A percentile compares a stretch with the other conserved stretches of the same genome.
Evolutionary conservation across 2,888 invertebrate genomes (phyloP).

Genomic region (Arenicola marina): DNA sequence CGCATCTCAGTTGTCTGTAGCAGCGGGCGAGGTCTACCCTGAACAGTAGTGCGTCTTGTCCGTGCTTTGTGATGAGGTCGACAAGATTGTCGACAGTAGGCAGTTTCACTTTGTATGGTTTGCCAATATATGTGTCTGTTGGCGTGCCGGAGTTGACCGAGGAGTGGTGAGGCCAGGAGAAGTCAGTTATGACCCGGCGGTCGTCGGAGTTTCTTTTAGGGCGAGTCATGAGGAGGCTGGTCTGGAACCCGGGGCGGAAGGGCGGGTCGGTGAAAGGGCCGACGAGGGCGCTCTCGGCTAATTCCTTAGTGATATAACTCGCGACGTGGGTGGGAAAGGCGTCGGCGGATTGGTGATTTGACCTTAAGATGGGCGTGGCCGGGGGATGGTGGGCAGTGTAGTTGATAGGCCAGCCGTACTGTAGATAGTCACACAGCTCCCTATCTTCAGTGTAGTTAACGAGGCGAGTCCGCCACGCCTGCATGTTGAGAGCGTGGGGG

Average conservation of each 20-base stretch:
- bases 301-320: background rate
- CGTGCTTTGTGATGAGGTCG: background rate
- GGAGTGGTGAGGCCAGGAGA: no score
- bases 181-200: no score
- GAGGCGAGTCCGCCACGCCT: background rate
- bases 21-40: background rate
- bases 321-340: background rate
- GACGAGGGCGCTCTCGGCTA: background rate
- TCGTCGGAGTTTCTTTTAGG: no score
- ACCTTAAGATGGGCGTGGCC: no score
- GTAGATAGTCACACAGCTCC: background rate
- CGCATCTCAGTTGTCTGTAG: background rate
- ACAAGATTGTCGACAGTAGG: background rate
- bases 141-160: constrained; percentile 1
- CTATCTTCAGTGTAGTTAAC: background rate
- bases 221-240: background rate
- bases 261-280: background rate
- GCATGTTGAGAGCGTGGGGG: background rate
- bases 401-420: constrained; percentile 3
- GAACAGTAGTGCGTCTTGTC: background rate
- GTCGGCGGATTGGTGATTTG: background rate
- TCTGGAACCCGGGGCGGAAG: background rate
- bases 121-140: background rate
- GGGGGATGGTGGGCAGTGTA: background rate
- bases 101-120: background rate